phyloP scores from a whole-genome alignment of 2,113 vertebrate genomes.

The Scalopus aquaticus region DNA sequence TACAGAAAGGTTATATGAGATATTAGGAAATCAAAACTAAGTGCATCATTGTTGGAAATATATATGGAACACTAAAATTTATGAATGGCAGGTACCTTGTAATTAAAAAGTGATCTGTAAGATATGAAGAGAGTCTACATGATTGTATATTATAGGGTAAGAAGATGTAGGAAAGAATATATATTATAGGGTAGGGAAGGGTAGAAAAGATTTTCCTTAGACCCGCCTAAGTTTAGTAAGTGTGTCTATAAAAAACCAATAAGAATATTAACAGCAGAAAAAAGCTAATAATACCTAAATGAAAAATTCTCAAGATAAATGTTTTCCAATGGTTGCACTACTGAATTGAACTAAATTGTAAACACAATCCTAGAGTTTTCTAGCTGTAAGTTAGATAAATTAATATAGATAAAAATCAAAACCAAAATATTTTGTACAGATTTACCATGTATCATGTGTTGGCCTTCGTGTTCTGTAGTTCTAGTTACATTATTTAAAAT shows the following conservation, averaged over 20 bases:
- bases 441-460: background rate
- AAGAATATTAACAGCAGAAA: background rate
- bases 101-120: background rate
- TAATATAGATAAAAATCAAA: background rate
- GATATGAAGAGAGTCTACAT: background rate
- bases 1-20: background rate
- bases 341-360: conserved; percentile 6
- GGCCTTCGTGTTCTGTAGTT: background rate
- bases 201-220: background rate
- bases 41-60: background rate
- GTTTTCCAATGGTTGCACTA: background rate
- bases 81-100: background rate
- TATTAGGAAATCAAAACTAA: conserved; percentile 13
- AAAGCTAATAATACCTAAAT: background rate
- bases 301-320: conserved; percentile 1
- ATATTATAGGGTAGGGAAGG: background rate
- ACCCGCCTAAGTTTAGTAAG: background rate
- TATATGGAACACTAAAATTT: background rate
- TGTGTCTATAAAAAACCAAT: background rate
- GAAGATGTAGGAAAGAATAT: background rate
- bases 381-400: background rate
- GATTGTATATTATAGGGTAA: background rate
- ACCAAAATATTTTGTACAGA: background rate
- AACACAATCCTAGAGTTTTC: background rate
- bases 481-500: background rate